phyloP scores from a whole-genome alignment of 2,888 invertebrate species.

The Caenorhabditis panamensis region DNA sequence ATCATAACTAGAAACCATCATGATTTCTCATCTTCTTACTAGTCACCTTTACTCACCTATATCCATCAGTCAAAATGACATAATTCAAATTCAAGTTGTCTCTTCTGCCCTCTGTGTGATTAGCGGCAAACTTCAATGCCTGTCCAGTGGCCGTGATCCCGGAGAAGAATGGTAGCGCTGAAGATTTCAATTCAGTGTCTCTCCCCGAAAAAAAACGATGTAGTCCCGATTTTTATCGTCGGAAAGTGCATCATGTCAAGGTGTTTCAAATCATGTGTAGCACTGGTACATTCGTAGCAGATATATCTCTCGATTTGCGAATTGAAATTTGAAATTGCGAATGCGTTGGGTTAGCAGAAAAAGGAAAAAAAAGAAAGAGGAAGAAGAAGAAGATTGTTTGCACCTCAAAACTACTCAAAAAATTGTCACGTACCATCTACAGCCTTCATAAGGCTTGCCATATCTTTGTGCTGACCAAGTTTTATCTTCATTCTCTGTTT shows the following conservation, averaged over 20 bases:
- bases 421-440: conserved; percentile 43
- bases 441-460: conserved; percentile 34
- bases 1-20: too few species aligned
- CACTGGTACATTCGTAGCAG: neutral
- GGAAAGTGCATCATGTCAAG: conserved; percentile 50
- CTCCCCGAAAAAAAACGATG: conserved; percentile 26
- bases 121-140: conserved; percentile 70
- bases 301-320: conserved; percentile 45
- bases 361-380: neutral
- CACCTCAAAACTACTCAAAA: neutral
- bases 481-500: conserved; percentile 58
- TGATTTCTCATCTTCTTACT: neutral
- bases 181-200: conserved; percentile 11
- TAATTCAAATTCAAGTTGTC: conserved; percentile 64
- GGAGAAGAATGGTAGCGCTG: conserved; percentile 69
- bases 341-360: neutral
- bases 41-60: conserved; percentile 55
- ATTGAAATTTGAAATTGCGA: conserved; percentile 2
- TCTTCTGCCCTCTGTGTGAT: conserved; percentile 64
- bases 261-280: conserved; percentile 53
- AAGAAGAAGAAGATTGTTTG: neutral
- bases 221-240: conserved; percentile 22
- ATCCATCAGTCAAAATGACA: conserved; percentile 75
- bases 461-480: conserved; percentile 54
- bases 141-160: conserved; percentile 77